These are phyloP conservation scores for Ernsta delagoae DNA, from an alignment of 2,888 invertebrate genomes.

Conservation along the genomic window DNA sequence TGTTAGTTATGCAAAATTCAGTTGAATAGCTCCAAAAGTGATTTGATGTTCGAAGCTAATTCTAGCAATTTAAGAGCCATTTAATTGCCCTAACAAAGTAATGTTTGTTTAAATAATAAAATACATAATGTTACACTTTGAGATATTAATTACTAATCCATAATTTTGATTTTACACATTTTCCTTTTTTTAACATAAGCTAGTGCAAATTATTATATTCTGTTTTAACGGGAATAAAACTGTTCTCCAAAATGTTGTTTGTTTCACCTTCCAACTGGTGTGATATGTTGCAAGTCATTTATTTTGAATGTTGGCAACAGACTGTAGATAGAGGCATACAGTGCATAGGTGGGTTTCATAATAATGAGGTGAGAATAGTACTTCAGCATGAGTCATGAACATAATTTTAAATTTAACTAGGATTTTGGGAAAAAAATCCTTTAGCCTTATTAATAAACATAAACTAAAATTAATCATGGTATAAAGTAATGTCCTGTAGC, in stretches of 20 bases:
- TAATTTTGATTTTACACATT: slow-evolving; percentile 63
- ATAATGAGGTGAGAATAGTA: no score
- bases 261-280: slow-evolving; percentile 51
- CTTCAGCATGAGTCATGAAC: no score
- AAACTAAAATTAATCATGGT: no score
- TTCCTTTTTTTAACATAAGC: slow-evolving; percentile 67
- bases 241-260: slow-evolving; percentile 75
- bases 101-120: slow-evolving; percentile 44
- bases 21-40: slow-evolving; percentile 52
- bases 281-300: slow-evolving; percentile 66
- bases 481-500: no score
- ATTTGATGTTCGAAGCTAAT: slow-evolving; percentile 44
- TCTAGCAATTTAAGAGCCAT: slow-evolving; percentile 25
- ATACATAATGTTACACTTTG: slow-evolving; percentile 58
- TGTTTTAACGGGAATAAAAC: slow-evolving; percentile 82
- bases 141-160: slow-evolving; percentile 64
- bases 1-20: slow-evolving; percentile 50
- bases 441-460: not conserved
- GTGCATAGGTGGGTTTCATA: no score
- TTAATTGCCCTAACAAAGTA: slow-evolving; percentile 28
- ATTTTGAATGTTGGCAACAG: slow-evolving; percentile 67
- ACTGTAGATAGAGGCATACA: no score
- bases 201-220: slow-evolving; percentile 82
- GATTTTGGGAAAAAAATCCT: not conserved
- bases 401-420: not conserved